Conservation (phyloP, 2,888 invertebrate genomes). For the Ramazzottius varieornatus region DNA sequence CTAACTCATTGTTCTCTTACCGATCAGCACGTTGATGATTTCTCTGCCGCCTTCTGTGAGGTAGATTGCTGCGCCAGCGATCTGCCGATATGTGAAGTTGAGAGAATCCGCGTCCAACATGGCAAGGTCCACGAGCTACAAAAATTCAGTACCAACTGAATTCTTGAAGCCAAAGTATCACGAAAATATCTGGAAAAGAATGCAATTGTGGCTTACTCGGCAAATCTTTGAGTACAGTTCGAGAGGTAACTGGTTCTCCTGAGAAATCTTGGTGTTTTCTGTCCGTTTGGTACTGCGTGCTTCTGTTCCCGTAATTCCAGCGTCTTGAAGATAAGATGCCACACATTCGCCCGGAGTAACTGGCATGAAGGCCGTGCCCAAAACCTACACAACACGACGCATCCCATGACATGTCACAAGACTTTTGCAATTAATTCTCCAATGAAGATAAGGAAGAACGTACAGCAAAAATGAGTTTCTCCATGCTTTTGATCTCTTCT, state of each 20-base stretch:
- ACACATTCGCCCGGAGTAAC: background rate
- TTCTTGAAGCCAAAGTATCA: background rate
- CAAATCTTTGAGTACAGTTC: background rate
- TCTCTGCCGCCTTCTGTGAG: background rate
- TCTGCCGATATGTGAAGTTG: background rate
- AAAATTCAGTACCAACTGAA: background rate
- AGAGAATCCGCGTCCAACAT: background rate
- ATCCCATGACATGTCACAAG: background rate
- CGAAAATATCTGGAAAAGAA: background rate
- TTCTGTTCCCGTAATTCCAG: background rate
- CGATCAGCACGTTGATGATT: too few relatives aligned
- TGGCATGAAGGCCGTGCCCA: background rate
- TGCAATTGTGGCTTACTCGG: background rate
- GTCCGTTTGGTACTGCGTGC: background rate
- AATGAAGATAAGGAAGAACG: background rate
- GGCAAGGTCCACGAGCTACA: background rate
- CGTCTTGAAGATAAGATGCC: background rate
- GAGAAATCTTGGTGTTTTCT: background rate
- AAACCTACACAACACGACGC: background rate
- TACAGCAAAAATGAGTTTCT: background rate
- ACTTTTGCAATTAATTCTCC: too few relatives aligned
- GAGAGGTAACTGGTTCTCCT: background rate
- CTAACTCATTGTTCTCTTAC: too few relatives aligned
- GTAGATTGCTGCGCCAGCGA: background rate
- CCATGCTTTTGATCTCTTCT: background rate